Conservation (phyloP, 2,113 vertebrate genomes). For the Ciconia boyciana region DNA sequence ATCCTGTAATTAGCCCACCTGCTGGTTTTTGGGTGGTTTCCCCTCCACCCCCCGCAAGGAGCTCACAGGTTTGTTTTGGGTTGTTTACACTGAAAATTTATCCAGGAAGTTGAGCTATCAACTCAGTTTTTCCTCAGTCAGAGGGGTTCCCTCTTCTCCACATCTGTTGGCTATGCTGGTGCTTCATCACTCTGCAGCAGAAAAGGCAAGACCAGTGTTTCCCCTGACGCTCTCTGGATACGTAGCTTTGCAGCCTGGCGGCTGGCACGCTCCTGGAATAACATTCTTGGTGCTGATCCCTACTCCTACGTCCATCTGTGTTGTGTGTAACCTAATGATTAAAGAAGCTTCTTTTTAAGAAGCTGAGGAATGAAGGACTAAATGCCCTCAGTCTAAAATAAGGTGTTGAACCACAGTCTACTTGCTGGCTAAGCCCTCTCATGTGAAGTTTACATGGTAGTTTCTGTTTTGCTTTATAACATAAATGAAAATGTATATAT, state of each 20-base stretch:
- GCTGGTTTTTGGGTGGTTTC: not conserved
- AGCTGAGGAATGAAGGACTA: not conserved
- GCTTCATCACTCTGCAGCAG: not conserved
- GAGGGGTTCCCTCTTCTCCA: not conserved
- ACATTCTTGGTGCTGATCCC: not conserved
- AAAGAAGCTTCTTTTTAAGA: not conserved
- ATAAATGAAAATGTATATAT: accelerated
- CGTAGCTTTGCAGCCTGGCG: accelerated
- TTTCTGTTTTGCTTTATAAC: not conserved
- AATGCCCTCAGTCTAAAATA: not conserved
- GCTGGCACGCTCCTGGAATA: accelerated
- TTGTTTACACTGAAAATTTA: not conserved
- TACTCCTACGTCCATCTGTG: accelerated
- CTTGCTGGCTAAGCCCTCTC: not conserved
- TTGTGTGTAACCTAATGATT: not conserved
- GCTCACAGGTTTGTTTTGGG: not conserved
- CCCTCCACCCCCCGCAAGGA: not conserved
- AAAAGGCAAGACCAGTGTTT: not conserved
- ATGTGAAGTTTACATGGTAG: not conserved
- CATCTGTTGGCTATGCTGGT: not conserved
- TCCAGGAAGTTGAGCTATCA: not conserved
- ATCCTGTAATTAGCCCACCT: not conserved
- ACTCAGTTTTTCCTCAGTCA: not conserved
- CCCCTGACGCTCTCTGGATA: not conserved
- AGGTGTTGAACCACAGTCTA: not conserved